Base-by-base conservation (phyloP, 2,113 vertebrate species). In the Catagonus wagneri region DNA sequence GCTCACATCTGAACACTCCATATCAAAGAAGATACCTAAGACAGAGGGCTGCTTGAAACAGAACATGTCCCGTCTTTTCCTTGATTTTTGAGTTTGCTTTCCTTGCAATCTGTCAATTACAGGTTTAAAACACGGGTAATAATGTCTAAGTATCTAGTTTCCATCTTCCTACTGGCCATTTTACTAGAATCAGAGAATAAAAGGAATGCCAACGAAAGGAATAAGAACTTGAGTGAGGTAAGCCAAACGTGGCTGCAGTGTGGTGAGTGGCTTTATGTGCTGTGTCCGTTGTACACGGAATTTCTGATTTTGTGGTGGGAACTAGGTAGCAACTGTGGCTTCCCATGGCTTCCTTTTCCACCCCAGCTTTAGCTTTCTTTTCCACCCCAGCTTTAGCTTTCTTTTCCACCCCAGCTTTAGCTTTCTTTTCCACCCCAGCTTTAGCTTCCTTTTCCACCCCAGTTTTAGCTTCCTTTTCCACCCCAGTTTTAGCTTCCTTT, bases 91-190 rank as follows among this genome's bases (percentile, higher is more conserved):
- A 50, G 15, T 52, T 83, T 86, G 6, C 11, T 80, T 94, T 72
- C 8, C 54, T 89, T 80, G 29, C 4, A 81, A 17, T 90, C n/a
- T 71, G 32, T 63, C 71, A 69, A 50, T 69, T 92, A 44, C 1
- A 69, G 54, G 14, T 87, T 91, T 94, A 65, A 87, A 92, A 79
- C 34, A 83, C 50, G 76, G 63, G n/a, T 34, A 54, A 32, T 63
- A 32, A 36, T 29, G 13, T 78, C 36, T 80, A 10, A 20, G 2
- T 39, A 87, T 66, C 17, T 0, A 74, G 29, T 44, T 79, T 72
- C 72, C 39, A 79, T 19, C 3, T 29, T 25, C 34, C 6, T 44
- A 39, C 13, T 39, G n/a, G 29, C 13, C 72, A 9, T 32, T 44
- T 72, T 72, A 27, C n/a, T 58, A 68, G 7, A 74, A 90, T 80